Evolutionary conservation across 2,797 vertebrate species (phyloP), one percentile per base, ranked within the genome.

Genomic region (Sciurus carolinensis): DNA sequence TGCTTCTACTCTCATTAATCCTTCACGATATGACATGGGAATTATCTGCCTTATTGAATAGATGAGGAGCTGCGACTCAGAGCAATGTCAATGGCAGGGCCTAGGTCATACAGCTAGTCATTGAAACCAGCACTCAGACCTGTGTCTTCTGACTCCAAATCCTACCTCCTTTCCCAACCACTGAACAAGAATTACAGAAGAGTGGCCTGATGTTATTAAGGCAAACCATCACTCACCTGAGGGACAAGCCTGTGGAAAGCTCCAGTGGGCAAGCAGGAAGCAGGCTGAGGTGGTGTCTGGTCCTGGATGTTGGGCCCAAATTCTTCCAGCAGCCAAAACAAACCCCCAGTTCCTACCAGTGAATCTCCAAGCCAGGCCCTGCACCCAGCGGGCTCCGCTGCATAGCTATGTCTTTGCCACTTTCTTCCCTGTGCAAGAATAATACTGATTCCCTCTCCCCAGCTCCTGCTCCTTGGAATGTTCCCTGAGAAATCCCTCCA

Each of bases 361-460:
- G 33, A 24, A 3, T 20, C 59, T 90, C 47, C 14, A 0, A 28
- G 26, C 72, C 18, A 15, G 26, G 47, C 33, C 62, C 66, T 59
- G 3, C 3, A 14, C 15, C 20, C 2, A 0, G 20, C 6, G 12
- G 77, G 33, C 4, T 20, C 52, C 24, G 42, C 72, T 4, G n/a
- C 24, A 66, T 2, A 7, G 24, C 42, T 3, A 0, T 3, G 30
- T 17, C 72, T 83, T 77, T 26, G 14, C 36, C 15, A 4, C 36
- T 50, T 5, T 82, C 30, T 30, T 73, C 6, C 22, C 50, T 59
- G 1, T 24, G 26, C 26, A 30, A 3, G 47, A 86, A 3, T 7
- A 7, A 42, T 10, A 17, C 18, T 1, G 5, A 20, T 3, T 42
- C 50, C 42, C 10, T 69, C 72, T 24, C 66, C 79, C 72, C n/a